Percentiles rank a stretch among this genome's conserved stretches.
These are phyloP conservation scores for Agapetus fuscipes DNA, from an alignment of 2,888 invertebrate species.

Conservation along the genomic window DNA sequence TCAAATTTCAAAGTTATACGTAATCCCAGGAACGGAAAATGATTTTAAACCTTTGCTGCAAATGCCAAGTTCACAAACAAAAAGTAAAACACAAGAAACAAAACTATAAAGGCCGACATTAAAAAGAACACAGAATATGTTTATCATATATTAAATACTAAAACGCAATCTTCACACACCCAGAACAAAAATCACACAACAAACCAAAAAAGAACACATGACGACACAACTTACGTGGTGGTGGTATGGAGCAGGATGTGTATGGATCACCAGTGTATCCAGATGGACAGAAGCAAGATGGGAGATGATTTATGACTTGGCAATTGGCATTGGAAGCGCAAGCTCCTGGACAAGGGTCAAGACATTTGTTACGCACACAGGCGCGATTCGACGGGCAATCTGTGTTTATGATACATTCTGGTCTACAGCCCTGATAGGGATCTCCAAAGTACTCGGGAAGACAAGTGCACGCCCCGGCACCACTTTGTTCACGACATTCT, in stretches of 20 bases:
- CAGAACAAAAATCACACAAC: too few species aligned
- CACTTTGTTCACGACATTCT: constrained; percentile 56
- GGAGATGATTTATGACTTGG: constrained; percentile 60
- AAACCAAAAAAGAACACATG: too few species aligned
- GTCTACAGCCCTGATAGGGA: constrained; percentile 60
- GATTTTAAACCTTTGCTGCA: too few species aligned
- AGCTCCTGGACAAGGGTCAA: constrained; percentile 65
- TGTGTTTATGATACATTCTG: constrained; percentile 64
- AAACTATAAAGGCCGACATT: too few species aligned
- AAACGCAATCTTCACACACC: too few species aligned
- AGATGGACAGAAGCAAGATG: constrained; percentile 56
- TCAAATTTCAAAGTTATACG: too few species aligned
- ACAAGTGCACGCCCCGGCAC: constrained; percentile 63
- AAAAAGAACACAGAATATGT: too few species aligned
- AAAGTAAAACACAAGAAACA: too few species aligned
- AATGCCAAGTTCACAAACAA: too few species aligned
- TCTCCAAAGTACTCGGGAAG: constrained; percentile 54
- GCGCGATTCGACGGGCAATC: constrained; percentile 64
- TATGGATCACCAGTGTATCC: constrained; percentile 58
- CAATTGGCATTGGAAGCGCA: constrained; percentile 67
- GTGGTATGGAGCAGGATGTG: constrained; percentile 35
- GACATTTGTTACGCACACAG: constrained; percentile 65
- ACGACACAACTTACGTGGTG: too few species aligned
- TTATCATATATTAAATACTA: too few species aligned
- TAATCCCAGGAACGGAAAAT: too few species aligned